Conservation (phyloP, 1,140 invertebrate genomes). For the Leptopilina clavipes region DNA sequence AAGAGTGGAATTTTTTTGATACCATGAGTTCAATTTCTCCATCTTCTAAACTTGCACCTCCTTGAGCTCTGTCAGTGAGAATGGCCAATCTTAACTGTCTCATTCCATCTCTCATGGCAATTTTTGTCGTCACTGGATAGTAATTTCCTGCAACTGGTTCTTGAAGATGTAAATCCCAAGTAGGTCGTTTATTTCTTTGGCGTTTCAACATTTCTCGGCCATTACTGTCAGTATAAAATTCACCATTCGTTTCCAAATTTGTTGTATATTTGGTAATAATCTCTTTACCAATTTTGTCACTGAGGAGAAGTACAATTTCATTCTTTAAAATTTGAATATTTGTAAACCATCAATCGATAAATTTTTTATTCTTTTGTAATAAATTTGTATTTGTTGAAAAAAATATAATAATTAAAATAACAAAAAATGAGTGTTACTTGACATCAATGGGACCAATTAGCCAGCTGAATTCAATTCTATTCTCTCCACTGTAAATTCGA, state of each 20-base stretch:
- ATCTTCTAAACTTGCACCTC: constrained; percentile 86
- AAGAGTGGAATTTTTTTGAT: constrained; percentile 39
- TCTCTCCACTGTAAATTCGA: constrained; percentile 80
- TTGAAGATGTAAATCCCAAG: constrained; percentile 81
- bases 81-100: constrained; percentile 78
- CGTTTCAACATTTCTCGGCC: constrained; percentile 91
- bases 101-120: constrained; percentile 79
- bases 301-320: constrained; percentile 62
- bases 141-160: constrained; percentile 92
- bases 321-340: too few species aligned
- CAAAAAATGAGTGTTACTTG: constrained; percentile 75
- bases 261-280: constrained; percentile 84
- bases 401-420: not conserved
- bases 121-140: constrained; percentile 92
- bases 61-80: constrained; percentile 91
- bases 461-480: constrained; percentile 89
- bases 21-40: constrained; percentile 89
- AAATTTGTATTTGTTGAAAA: too few species aligned
- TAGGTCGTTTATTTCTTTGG: constrained; percentile 82
- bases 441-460: constrained; percentile 94
- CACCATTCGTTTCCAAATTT: constrained; percentile 78
- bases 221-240: constrained; percentile 96
- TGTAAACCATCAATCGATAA: too few species aligned
- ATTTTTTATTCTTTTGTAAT: too few species aligned
- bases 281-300: constrained; percentile 87